Percentiles rank a stretch among this genome's conserved stretches.
Conservation (phyloP, 2,888 invertebrate genomes). For the Macropis europaea region DNA sequence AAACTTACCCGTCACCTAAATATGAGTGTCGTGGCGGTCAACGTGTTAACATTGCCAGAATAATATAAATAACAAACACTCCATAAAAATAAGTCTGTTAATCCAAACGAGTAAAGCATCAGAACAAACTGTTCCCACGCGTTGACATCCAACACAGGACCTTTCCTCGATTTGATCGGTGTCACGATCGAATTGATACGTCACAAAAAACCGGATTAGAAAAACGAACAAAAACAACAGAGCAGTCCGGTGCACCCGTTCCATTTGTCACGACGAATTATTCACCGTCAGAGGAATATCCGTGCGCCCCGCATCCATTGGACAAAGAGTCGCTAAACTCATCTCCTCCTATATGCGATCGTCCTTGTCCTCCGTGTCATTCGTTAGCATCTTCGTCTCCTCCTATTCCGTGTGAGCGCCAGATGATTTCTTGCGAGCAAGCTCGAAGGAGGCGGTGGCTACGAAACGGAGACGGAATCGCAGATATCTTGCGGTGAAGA, state of each 20-base stretch:
- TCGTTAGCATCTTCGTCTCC: conserved; percentile 27
- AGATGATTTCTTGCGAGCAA: conserved; percentile 31
- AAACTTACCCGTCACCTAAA: no score
- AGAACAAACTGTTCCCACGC: background rate
- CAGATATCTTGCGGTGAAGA: conserved; percentile 41
- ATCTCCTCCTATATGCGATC: conserved; percentile 11
- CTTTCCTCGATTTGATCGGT: background rate
- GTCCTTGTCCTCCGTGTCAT: conserved; percentile 6
- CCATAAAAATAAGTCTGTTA: background rate
- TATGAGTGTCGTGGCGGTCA: no score
- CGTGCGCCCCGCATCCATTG: background rate
- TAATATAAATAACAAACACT: no score
- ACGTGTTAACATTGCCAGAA: no score
- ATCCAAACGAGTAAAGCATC: no score
- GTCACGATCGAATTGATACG: conserved; percentile 7
- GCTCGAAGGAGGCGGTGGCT: conserved; percentile 1
- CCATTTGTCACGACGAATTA: conserved; percentile 41
- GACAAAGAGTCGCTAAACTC: conserved; percentile 41
- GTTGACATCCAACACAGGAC: background rate
- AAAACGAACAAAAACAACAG: background rate
- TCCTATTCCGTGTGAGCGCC: conserved; percentile 31
- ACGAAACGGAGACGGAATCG: conserved; percentile 35
- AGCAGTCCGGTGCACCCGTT: background rate
- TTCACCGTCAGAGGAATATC: conserved; percentile 24
- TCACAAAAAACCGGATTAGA: conserved; percentile 19